Evolutionary conservation across 2,797 vertebrate species (phyloP), one percentile per base, ranked within the genome.

Genomic region (Argya squamiceps): DNA sequence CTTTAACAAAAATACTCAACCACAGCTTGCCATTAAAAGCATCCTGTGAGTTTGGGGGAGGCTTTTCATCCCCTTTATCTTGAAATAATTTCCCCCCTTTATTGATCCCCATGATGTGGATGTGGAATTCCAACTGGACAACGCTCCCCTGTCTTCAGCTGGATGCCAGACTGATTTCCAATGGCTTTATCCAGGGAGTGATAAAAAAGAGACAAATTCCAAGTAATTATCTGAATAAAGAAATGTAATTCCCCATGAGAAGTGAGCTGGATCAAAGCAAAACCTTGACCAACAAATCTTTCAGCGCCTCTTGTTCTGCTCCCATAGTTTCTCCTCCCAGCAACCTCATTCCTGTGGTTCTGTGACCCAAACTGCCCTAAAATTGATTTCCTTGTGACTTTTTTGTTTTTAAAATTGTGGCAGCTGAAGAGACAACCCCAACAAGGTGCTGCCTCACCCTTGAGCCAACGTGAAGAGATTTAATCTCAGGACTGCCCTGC

Each of bases 401-500:
- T 3, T 37, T 62, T 69, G 6, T 69, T 41, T 74, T 46, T 73
- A 16, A 76, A 53, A 44, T 27, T 0, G 1, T 22, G 39, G 23
- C 0, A 2, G 2, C 11, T 85, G 67, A 70, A 77, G 36, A 20
- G 55, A 68, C 4, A 2, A 8, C 4, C 4, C 4, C 12, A 11
- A 16, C 29, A 29, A 68, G 36, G 21, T 23, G 9, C 8, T 18
- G 6, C 24, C 58, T 82, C 30, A 12, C 8, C 13, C 7, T 39
- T 36, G 30, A 73, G 24, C 47, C 43, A 39, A 14, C 3, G 10
- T 14, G 37, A 20, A 30, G 44, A 24, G 10, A 41, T 55, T 58
- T 12, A 11, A 22, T 37, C 7, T 62, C 29, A 71, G 36, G 43
- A 15, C 3, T 15, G 2, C 10, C 12, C 12, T 2, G 0, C 9